A percentile compares a stretch with the other conserved stretches of the same genome.
These are phyloP conservation scores for Calcarius lapponicus DNA, from an alignment of 2,797 vertebrate species.

Conservation along the genomic window DNA sequence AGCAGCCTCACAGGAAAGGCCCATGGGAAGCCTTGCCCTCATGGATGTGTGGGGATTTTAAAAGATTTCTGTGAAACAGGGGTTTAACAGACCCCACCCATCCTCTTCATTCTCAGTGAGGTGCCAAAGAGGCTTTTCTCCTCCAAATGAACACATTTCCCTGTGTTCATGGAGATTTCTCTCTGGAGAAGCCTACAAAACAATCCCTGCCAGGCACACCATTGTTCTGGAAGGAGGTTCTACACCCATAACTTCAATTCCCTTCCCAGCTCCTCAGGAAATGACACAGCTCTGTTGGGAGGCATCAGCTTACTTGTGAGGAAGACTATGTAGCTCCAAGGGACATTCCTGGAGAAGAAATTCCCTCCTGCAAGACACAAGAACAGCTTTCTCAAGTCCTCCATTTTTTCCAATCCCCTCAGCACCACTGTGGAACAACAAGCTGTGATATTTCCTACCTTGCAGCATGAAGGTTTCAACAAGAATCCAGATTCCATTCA, in stretches of 20 bases:
- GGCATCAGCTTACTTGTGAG: slow-evolving; percentile 88
- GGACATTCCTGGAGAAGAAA: slow-evolving; percentile 87
- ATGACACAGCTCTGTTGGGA: neutral
- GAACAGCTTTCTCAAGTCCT: neutral
- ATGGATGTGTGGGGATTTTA: neutral
- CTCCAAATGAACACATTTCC: neutral
- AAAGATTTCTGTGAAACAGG: neutral
- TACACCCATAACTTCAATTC: neutral
- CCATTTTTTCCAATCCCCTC: neutral
- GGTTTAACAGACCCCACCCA: neutral
- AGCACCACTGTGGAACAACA: neutral
- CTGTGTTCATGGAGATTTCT: neutral
- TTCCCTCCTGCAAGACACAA: slow-evolving; percentile 82
- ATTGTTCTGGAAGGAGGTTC: neutral
- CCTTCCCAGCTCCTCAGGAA: neutral
- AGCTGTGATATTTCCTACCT: slow-evolving; percentile 75
- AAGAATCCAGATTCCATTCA: slow-evolving; percentile 96
- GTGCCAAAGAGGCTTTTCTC: neutral
- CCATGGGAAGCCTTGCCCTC: neutral
- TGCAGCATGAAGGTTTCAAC: slow-evolving; percentile 91
- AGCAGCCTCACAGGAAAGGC: neutral
- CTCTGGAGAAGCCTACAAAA: neutral
- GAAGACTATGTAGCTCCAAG: slow-evolving; percentile 95
- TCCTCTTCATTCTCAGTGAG: neutral
- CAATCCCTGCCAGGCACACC: neutral